Percentiles rank a stretch among this genome's conserved stretches.
phyloP scores from a whole-genome alignment of 2,113 vertebrate genomes.

The Plotosus lineatus region DNA sequence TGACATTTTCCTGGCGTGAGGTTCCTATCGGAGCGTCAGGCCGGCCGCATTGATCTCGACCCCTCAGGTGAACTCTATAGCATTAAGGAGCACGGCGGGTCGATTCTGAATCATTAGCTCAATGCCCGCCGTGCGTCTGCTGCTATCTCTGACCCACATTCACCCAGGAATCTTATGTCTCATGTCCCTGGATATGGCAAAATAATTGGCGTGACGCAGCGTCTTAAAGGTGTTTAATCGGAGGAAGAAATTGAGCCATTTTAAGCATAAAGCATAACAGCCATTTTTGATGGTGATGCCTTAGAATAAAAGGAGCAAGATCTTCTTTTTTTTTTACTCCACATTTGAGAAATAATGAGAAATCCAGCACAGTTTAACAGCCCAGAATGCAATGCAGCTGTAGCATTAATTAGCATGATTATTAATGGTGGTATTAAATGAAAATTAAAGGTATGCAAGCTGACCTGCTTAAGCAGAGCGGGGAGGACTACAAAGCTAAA shows the following conservation, averaged over 20 bases:
- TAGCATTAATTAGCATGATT: neutral
- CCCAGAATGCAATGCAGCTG: neutral
- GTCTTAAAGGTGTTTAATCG: neutral
- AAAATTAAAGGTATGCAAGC: neutral
- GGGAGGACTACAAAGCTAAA: neutral
- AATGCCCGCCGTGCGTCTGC: conserved; percentile 32
- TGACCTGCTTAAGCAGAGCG: neutral
- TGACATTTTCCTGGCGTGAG: conserved; percentile 47
- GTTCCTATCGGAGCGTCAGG: conserved; percentile 51
- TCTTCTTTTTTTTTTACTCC: neutral
- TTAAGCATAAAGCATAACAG: neutral
- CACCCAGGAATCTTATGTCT: neutral
- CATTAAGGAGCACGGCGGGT: conserved; percentile 38
- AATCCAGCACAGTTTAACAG: neutral
- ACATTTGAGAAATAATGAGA: neutral
- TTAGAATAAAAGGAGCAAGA: neutral
- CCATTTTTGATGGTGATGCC: neutral
- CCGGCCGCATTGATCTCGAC: conserved; percentile 55
- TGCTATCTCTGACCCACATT: conserved; percentile 24
- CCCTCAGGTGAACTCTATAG: conserved; percentile 62
- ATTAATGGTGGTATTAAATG: neutral
- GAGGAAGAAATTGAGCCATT: neutral
- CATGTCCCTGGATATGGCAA: neutral
- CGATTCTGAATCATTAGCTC: conserved; percentile 60
- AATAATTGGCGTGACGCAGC: neutral